Evolutionary conservation across 1,140 invertebrate genomes (phyloP).

Genomic region (Oscheius sp.): DNA sequence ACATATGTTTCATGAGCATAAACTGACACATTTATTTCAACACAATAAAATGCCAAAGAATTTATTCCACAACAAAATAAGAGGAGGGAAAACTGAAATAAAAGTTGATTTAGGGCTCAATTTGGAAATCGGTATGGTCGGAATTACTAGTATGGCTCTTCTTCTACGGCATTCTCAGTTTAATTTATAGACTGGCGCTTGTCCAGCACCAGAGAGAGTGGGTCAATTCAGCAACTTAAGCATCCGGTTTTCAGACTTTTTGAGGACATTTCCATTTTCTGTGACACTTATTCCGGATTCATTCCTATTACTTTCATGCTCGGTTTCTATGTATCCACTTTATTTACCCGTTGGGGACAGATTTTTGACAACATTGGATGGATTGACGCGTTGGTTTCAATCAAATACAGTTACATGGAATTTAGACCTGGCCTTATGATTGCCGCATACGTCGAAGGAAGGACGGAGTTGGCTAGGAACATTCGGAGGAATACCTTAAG

Average conservation of each 20-base stretch:
- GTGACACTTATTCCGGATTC: slow-evolving; percentile 52
- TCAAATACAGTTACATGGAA: neutral
- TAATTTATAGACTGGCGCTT: slow-evolving; percentile 8
- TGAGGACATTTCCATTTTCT: slow-evolving; percentile 53
- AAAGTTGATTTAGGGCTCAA: slow-evolving; percentile 23
- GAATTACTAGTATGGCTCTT: slow-evolving; percentile 18
- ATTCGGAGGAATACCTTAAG: slow-evolving; percentile 55
- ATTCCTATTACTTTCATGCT: slow-evolving; percentile 60
- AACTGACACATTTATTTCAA: too few relatives aligned
- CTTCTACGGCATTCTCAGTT: slow-evolving; percentile 22
- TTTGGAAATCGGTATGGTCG: slow-evolving; percentile 28
- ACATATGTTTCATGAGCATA: too few relatives aligned
- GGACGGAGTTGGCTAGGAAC: slow-evolving; percentile 41
- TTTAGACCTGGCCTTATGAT: slow-evolving; percentile 50
- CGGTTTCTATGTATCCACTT: slow-evolving; percentile 57
- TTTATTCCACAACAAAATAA: neutral
- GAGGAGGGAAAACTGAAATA: neutral
- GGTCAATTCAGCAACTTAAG: neutral
- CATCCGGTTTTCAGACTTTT: slow-evolving; percentile 43
- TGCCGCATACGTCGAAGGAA: slow-evolving; percentile 47
- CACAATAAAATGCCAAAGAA: too few relatives aligned
- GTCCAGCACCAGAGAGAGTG: slow-evolving; percentile 12
- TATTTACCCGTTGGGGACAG: slow-evolving; percentile 53
- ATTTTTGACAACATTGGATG: slow-evolving; percentile 58
- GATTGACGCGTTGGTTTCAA: slow-evolving; percentile 53